A percentile compares a stretch with the other conserved stretches of the same genome.
phyloP scores from a whole-genome alignment of 2,113 vertebrate species.

The Epinephelus lanceolatus region DNA sequence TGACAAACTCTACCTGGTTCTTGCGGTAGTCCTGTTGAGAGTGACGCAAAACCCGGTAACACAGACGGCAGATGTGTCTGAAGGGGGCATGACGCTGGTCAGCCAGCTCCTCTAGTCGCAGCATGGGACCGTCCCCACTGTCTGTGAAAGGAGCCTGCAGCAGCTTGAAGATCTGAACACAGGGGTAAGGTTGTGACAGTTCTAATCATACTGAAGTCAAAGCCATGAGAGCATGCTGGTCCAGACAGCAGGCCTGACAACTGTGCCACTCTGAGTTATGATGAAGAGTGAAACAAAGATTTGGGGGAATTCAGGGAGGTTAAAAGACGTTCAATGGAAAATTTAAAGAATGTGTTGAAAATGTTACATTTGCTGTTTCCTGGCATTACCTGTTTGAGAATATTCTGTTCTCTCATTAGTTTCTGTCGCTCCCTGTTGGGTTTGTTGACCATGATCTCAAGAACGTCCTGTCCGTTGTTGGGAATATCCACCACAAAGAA shows the following conservation, averaged over 20 bases:
- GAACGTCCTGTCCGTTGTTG: slow-evolving; percentile 96
- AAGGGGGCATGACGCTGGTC: slow-evolving; percentile 98
- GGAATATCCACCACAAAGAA: slow-evolving; percentile 98
- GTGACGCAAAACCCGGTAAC: slow-evolving; percentile 95
- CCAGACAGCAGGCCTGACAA: not conserved
- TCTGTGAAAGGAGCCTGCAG: slow-evolving; percentile 97
- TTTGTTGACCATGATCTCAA: slow-evolving; percentile 98
- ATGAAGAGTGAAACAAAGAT: not conserved
- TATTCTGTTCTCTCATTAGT: slow-evolving; percentile 99
- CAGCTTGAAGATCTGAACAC: slow-evolving; percentile 95
- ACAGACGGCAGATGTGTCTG: slow-evolving; percentile 96
- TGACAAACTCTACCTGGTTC: slow-evolving; percentile 90
- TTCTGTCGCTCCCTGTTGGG: slow-evolving; percentile 98
- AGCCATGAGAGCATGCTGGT: not conserved
- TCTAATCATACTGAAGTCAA: not conserved
- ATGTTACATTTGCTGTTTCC: not conserved
- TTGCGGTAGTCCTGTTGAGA: slow-evolving; percentile 99
- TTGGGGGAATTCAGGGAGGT: not conserved
- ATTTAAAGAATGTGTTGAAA: not conserved
- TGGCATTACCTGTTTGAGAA: slow-evolving; percentile 93
- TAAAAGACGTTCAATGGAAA: slow-evolving; percentile 7
- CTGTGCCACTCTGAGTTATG: not conserved
- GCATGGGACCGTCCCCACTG: slow-evolving; percentile 96
- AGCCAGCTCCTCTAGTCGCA: slow-evolving; percentile 94
- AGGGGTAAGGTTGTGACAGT: not conserved